phyloP scores from a whole-genome alignment of 2,113 vertebrate genomes.

The Marmota flaviventris region DNA sequence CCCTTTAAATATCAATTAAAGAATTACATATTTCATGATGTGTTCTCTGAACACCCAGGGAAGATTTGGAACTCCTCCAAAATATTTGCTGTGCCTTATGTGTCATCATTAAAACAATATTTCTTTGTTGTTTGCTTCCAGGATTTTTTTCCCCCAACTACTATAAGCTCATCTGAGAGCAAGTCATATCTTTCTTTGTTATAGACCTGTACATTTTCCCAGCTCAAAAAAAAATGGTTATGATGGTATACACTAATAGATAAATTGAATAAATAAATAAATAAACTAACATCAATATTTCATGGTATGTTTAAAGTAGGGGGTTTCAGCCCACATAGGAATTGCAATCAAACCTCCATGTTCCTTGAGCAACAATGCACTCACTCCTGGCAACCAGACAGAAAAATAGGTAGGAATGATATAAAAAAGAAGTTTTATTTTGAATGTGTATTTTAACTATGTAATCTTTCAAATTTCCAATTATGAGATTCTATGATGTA shows the following conservation, averaged over 20 bases:
- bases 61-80: not conserved
- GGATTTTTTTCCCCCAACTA: not conserved
- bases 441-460: not conserved
- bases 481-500: not conserved
- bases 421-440: not conserved
- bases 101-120: not conserved
- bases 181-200: not conserved
- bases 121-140: not conserved
- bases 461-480: not conserved
- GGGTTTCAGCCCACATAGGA: not conserved
- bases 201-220: not conserved
- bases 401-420: not conserved
- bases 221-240: constrained; percentile 8
- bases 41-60: not conserved
- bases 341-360: not conserved
- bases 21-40: not conserved
- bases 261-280: not conserved
- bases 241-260: not conserved
- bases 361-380: not conserved
- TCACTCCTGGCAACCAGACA: not conserved
- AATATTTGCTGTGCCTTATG: not conserved
- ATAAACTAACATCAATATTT: not conserved
- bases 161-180: not conserved
- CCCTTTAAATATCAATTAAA: not conserved
- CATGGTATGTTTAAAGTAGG: not conserved